These are phyloP conservation scores for Meiosimyza platycephala DNA, from an alignment of 2,888 invertebrate species.

Conservation along the genomic window DNA sequence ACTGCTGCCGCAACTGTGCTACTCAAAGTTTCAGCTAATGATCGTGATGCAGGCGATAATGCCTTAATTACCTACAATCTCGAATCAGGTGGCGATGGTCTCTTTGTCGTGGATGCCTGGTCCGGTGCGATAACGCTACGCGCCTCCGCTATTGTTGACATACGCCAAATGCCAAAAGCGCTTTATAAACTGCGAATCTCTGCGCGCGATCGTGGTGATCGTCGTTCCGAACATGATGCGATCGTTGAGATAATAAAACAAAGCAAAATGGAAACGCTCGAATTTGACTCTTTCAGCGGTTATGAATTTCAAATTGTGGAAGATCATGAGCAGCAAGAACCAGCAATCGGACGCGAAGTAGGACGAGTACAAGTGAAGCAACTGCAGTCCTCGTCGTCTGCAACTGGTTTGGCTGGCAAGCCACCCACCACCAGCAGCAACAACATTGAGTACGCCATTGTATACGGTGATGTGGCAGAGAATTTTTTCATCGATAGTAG, in stretches of 20 bases:
- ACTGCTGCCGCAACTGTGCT: conserved; percentile 70
- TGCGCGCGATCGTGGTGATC: conserved; percentile 84
- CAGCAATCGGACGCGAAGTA: conserved; percentile 77
- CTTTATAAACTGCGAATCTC: conserved; percentile 81
- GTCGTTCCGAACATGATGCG: conserved; percentile 79
- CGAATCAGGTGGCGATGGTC: conserved; percentile 82
- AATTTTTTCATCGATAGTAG: conserved; percentile 84
- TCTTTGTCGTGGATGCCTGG: conserved; percentile 82
- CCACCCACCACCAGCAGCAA: conserved; percentile 36
- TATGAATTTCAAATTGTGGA: conserved; percentile 87
- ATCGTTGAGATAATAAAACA: conserved; percentile 83
- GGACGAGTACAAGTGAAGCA: conserved; percentile 78
- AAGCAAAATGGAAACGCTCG: conserved; percentile 77
- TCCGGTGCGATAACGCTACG: conserved; percentile 81
- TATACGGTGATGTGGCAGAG: conserved; percentile 81
- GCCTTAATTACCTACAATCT: conserved; percentile 82
- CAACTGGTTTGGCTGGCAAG: conserved; percentile 49
- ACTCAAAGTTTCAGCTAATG: conserved; percentile 82
- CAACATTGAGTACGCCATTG: conserved; percentile 77
- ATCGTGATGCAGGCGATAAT: conserved; percentile 90
- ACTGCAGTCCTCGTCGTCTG: neutral
- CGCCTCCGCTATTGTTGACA: conserved; percentile 70
- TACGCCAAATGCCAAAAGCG: conserved; percentile 70
- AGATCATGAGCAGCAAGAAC: conserved; percentile 76
- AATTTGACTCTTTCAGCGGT: conserved; percentile 80